Evolutionary conservation across 1,140 invertebrate genomes (phyloP), one percentile per base, ranked within the genome.

Genomic region (Odontomachus brunneus): DNA sequence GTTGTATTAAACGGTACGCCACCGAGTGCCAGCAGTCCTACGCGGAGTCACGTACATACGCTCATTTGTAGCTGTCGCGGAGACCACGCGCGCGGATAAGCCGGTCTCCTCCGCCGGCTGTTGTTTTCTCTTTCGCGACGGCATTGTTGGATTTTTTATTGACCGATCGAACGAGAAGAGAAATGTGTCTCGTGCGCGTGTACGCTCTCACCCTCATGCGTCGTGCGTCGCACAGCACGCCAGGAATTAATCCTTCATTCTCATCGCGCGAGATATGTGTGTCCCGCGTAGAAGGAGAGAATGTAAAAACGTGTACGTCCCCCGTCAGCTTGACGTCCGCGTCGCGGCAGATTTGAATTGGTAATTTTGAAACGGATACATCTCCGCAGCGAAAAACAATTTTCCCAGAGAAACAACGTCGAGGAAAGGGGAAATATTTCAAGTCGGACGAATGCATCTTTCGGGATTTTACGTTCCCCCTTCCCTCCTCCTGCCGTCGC

Each of bases 241-340:
- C 51, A 80, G 63, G 65, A 80, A 80, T 80, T 80, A 80, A 80
- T 80, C 51, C 65, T 57, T 80, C 65, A 80, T 80, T 71, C 75
- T 57, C 75, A 80, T 80, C 75, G 22, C 57, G 51, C 38, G 75
- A 57, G 75, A 80, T 29, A 51, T 69, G 33, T 80, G 48, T 71
- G 5, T 5, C 2, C 63, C 63, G 63, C 38, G 63, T 49, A 57
- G 69, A 80, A 15, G 29, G 33, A 80, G 44, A 60, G 74, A 86
- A 84, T 72, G 75, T 60, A 59, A 59, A 51, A 33, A 14, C 63
- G 75, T n/a, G n/a, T 51, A 38, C 26, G 74, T 78, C 62, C 14
- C 57, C 15, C 5, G 83, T 53, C 66, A 81, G 78, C 76, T 84
- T 82, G 57, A 71, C 76, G 53, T 81, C 19, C n/a, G n/a, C n/a